These are phyloP conservation scores for Periphyllus acericola DNA, from an alignment of 2,888 invertebrate genomes.

Conservation along the genomic window DNA sequence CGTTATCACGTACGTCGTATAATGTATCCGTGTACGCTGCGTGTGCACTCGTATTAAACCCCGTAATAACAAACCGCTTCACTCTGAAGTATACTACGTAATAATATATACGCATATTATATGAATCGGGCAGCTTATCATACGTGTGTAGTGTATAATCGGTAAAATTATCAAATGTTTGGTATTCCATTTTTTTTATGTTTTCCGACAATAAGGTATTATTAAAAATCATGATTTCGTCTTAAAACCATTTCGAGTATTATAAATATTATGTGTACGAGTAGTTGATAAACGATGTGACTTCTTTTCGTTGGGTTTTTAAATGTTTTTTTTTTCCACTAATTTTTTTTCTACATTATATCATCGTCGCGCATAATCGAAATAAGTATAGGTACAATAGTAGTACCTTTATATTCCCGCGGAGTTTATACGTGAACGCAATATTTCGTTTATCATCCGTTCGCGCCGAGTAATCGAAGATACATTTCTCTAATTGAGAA, in stretches of 20 bases:
- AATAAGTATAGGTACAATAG: too few species aligned
- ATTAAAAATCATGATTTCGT: conserved; percentile 5
- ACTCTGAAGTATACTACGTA: not conserved
- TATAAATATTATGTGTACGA: not conserved
- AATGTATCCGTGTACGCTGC: not conserved
- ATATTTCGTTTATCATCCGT: too few species aligned
- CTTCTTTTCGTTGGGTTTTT: too few species aligned
- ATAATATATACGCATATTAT: not conserved
- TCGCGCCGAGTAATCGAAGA: too few species aligned
- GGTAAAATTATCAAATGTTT: conserved; percentile 30
- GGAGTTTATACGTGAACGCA: too few species aligned
- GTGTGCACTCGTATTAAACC: not conserved
- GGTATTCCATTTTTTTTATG: not conserved
- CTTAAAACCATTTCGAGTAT: not conserved
- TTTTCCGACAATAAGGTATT: not conserved
- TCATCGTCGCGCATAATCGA: too few species aligned
- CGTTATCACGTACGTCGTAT: conserved; percentile 14
- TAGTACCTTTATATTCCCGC: too few species aligned
- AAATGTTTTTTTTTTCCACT: too few species aligned
- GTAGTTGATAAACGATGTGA: too few species aligned
- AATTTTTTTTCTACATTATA: too few species aligned
- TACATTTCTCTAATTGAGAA: too few species aligned
- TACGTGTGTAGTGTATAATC: not conserved
- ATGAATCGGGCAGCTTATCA: too few species aligned
- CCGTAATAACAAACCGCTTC: not conserved